Base-by-base conservation (phyloP, 2,888 invertebrate species). In the Chloromyia formosa region DNA sequence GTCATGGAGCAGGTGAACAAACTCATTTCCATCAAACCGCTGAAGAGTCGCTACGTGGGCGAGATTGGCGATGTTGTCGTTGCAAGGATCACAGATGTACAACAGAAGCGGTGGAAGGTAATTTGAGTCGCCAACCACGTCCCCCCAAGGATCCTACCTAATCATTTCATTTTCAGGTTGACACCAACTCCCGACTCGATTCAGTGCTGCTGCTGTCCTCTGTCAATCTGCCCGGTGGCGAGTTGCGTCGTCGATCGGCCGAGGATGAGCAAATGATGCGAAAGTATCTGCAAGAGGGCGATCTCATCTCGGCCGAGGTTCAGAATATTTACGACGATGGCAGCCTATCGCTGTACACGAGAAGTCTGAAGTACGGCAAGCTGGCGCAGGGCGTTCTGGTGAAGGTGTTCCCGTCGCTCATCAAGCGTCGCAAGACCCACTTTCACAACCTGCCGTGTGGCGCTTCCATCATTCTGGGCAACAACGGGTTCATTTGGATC, bases 201-300 rank as follows among this genome's bases (percentile, higher is more conserved):
- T 94, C 97, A 0, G 88, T 94, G 58, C 88, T 99, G 12, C 88
- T 94, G 76, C 86, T 99, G 18, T 95, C 97, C 0, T 94, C 97
- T 42, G 97, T 99, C 0, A 98, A 98, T 87, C 88, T 99, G 77
- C 98, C 98, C n/a, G 98, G 98, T 35, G 95, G 95, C 73, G 98
- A 98, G 88, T 86, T 98, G 92, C 89, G 98, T 77, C 88, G 97
- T 73, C 89, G 97, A 82, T 96, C 94, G 2, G 94, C 92, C 4
- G 97, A 99, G 87, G 99, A 99, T 88, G 98, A 99, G 84, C 93
- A 97, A 82, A 94, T 95, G 89, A 99, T 99, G 99, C 88, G 98
- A 73, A 92, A 94, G 78, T 97, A 96, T 84, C 87, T 98, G 64
- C 92, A 93, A 83, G 97, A 97, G 86, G 97, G 97, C 18, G 99